phyloP scores from a whole-genome alignment of 1,140 invertebrate genomes.

The Gryllus bimaculatus region DNA sequence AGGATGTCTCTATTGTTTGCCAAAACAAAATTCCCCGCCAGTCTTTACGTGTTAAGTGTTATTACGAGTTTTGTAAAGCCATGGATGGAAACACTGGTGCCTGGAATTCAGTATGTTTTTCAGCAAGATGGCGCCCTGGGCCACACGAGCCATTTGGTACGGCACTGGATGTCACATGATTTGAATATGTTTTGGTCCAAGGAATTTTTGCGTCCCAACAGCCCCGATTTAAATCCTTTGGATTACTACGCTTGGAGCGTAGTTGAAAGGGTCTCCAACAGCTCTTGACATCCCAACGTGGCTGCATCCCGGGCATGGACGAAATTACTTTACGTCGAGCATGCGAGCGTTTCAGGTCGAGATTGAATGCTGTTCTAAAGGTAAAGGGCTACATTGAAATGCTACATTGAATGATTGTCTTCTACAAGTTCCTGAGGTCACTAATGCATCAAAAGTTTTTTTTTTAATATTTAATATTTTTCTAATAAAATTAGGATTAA shows the following conservation, averaged over 20 bases:
- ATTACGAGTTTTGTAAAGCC: constrained; percentile 14
- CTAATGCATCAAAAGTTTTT: background rate
- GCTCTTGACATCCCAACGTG: background rate
- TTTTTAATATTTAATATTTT: background rate
- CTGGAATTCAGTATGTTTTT: constrained; percentile 15
- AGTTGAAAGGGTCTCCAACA: background rate
- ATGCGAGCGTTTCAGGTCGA: background rate
- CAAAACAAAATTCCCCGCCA: too few species aligned
- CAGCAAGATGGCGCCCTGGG: constrained; percentile 16
- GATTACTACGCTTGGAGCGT: background rate
- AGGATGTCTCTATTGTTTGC: too few species aligned
- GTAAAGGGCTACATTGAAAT: background rate
- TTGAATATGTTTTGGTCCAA: background rate
- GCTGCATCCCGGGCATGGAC: background rate
- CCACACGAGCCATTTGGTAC: background rate
- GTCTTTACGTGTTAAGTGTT: too few species aligned
- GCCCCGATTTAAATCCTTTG: background rate
- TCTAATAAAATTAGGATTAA: background rate
- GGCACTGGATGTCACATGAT: background rate
- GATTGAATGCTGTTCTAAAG: background rate
- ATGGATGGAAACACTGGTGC: constrained; percentile 19
- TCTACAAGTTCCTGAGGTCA: background rate
- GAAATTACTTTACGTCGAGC: background rate
- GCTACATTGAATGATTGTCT: background rate
- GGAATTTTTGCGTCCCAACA: constrained; percentile 3